Conservation (phyloP, 1,140 invertebrate genomes). For the Zaprionus africanus region DNA sequence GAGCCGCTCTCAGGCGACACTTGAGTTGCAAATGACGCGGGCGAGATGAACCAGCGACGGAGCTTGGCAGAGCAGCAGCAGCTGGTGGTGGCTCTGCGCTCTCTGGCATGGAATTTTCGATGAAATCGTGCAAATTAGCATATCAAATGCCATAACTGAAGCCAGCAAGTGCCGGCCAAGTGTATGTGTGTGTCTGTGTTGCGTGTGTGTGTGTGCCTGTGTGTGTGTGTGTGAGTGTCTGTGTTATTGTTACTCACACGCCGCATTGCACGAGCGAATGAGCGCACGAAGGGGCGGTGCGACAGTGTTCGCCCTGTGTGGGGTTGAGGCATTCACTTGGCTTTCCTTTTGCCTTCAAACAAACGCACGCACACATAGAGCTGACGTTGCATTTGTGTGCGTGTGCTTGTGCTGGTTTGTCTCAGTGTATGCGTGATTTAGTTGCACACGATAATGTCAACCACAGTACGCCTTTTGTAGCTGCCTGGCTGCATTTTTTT, state of each 20-base stretch:
- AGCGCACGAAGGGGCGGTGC: constrained; percentile 74
- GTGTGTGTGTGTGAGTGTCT: constrained; percentile 25
- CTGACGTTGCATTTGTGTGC: constrained; percentile 29
- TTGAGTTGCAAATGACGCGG: constrained; percentile 48
- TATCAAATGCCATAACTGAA: constrained; percentile 80
- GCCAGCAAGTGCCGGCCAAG: constrained; percentile 21
- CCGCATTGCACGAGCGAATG: constrained; percentile 73
- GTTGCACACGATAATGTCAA: constrained; percentile 79
- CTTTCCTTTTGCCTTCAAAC: constrained; percentile 26
- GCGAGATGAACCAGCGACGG: constrained; percentile 16
- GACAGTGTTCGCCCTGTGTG: constrained; percentile 27
- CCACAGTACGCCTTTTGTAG: constrained; percentile 67
- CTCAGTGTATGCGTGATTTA: constrained; percentile 64
- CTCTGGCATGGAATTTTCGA: constrained; percentile 30
- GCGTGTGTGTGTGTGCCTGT: not conserved
- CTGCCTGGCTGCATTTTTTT: constrained; percentile 51
- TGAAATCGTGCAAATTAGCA: constrained; percentile 79
- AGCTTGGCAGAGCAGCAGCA: constrained; percentile 20
- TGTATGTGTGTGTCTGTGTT: not conserved
- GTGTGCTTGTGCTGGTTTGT: constrained; percentile 16
- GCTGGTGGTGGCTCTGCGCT: constrained; percentile 62
- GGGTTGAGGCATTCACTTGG: constrained; percentile 22
- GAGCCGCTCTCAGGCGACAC: constrained; percentile 54
- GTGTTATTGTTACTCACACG: constrained; percentile 75
- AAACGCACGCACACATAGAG: constrained; percentile 18